Evolutionary conservation across 2,797 vertebrate species (phyloP), one percentile per base, ranked within the genome.

Genomic region (Dromococcyx pavoninus): DNA sequence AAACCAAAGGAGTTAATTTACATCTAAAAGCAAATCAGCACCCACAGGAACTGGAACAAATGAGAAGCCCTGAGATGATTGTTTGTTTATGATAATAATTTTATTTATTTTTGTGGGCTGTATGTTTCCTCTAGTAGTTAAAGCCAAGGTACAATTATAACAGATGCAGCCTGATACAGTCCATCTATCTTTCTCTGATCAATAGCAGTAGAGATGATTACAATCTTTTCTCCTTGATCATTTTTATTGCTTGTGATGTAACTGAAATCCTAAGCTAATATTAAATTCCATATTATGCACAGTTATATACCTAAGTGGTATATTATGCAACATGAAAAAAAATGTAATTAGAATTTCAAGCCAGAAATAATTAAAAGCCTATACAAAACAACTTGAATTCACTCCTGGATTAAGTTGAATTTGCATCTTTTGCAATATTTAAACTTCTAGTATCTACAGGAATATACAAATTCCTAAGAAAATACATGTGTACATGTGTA

Each of bases 11-110:
- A 94, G 44, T 80, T 94, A 57, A 80, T 82, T 77, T 89, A 62
- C 27, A 87, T 82, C 50, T 76, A 67, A 84, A 79, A 77, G 33
- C 24, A 88, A 85, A 88, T 58, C 53, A 84, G 43, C 67, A 80
- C 25, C 61, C 17, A 13, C 27, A 74, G 41, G 39, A 93, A 67
- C 24, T 46, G 86, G 83, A 64, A 27, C 12, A 66, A 53, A 11
- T 33, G 17, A 82, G 64, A 92, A 86, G 15, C n/a, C 56, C 53
- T 67, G 15, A 87, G 35, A 88, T 10, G 71, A 33, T 54, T 87
- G 64, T 87, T 91, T 93, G 60, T 66, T 88, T 91, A 93, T 90
- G 44, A 33, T 69, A 95, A 88, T 88, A 83, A 71, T 46, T 93
- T 79, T 76, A 62, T 92, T 92, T 91, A 57, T 79, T 92, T 87